Percentiles rank a stretch among this genome's conserved stretches.
Evolutionary conservation across 2,888 invertebrate genomes (phyloP).

Genomic region (Tenthredo livida): DNA sequence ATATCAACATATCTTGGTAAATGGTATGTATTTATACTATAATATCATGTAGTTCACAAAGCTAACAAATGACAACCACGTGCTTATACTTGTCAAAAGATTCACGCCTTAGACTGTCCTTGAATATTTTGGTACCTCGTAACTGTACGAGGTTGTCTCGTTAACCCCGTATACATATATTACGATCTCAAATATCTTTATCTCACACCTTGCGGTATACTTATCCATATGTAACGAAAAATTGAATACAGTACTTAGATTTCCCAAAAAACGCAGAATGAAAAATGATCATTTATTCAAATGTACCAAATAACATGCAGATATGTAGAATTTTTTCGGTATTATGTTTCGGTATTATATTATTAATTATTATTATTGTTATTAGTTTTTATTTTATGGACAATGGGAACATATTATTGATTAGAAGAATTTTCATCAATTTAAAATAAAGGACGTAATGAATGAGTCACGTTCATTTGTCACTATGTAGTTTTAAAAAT

Average conservation of each 20-base stretch:
- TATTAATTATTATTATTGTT: not conserved
- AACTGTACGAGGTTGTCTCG: not conserved
- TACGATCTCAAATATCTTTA: conserved; percentile 3
- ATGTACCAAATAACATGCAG: not conserved
- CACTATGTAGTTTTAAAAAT: not conserved
- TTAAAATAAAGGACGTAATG: not conserved
- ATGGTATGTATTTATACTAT: conserved; percentile 8
- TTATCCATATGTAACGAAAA: not conserved
- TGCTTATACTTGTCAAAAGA: conserved; percentile 39
- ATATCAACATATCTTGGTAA: not conserved
- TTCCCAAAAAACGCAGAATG: no score
- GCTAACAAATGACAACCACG: conserved; percentile 43
- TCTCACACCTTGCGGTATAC: not conserved
- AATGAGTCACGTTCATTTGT: not conserved
- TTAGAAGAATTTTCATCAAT: not conserved
- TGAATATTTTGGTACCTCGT: conserved; percentile 43
- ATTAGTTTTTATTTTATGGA: not conserved
- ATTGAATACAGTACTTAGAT: not conserved
- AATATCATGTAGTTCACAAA: conserved; percentile 5
- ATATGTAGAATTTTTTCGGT: no score
- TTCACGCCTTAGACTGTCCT: conserved; percentile 37
- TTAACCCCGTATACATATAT: conserved; percentile 13
- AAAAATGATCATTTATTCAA: not conserved
- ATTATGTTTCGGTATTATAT: no score
- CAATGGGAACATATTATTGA: no score